Evolutionary conservation across 2,888 invertebrate species (phyloP), one percentile per base, ranked within the genome.

Genomic region (Eilema sororculum): DNA sequence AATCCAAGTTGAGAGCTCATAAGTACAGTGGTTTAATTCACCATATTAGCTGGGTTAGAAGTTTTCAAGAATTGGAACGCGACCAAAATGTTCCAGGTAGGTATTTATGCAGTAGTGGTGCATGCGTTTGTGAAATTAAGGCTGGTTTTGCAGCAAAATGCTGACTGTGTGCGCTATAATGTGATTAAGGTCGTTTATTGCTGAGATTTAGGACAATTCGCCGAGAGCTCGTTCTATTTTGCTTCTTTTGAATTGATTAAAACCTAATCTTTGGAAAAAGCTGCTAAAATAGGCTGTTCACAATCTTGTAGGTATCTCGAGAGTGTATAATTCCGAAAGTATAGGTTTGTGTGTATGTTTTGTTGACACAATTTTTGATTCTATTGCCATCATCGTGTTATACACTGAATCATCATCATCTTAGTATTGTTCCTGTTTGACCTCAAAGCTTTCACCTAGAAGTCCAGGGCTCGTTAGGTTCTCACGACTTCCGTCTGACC

Each of bases 61-160:
- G 9, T 65, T 67, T 62, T 52, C 30, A 24, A 60, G 24, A 74
- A 68, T 83, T 83, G 81, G 81, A 81, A 71, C 69, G 71, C 46
- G 73, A 76, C 81, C 81, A 81, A 41, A 13, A 63, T 60, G 72
- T 68, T 46, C 4, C 75, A 80, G 74, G 82, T 82, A 80, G 73
- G 81, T 82, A 75, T 59, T 75, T 74, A 74, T 73, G 65, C 24
- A 4, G 28, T 77, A 69, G 73, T 66, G 61, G 63, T 12, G 67
- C 61, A 73, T 69, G 59, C 63, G 71, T 68, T 72, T 79, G 75
- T 81, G 74, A 65, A 76, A 78, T 82, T 76, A 75, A 58, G 24
- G 33, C 37, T 33, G 30, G 33, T n/a, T 65, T 59, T 30, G 24
- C 13, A 28, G 60, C 13, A 33, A 52, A 63, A 28, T 56, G 28